Percentiles rank a stretch among this genome's conserved stretches.
Evolutionary conservation across 2,888 invertebrate species (phyloP).

Genomic region (Trachelus iudaicus): DNA sequence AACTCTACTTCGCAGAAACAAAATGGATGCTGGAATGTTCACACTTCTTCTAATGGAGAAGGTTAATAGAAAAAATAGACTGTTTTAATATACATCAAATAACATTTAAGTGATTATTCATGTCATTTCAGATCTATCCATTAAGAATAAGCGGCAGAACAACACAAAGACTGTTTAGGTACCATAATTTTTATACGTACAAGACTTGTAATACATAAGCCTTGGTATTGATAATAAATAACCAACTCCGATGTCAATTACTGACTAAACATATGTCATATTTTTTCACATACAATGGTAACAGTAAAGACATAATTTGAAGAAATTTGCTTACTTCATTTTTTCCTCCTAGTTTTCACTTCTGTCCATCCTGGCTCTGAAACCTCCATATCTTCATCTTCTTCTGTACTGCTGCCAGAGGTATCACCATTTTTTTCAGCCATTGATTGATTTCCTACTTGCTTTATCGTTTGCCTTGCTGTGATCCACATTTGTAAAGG

Average conservation of each 20-base stretch:
- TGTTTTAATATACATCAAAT: not conserved
- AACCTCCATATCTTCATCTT: slow-evolving; percentile 36
- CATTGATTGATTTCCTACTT: not conserved
- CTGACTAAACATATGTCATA: slow-evolving; percentile 15
- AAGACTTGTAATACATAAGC: not conserved
- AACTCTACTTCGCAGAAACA: slow-evolving; percentile 19
- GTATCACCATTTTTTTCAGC: slow-evolving; percentile 18
- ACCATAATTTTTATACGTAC: slow-evolving; percentile 5
- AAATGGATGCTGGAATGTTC: slow-evolving; percentile 39
- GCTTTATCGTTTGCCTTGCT: not conserved
- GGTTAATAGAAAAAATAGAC: slow-evolving; percentile 23
- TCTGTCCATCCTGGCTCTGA: slow-evolving; percentile 50
- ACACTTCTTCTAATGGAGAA: slow-evolving; percentile 28
- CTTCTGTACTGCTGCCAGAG: slow-evolving; percentile 30
- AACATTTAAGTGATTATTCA: not conserved
- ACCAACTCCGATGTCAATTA: not conserved
- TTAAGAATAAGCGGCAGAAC: slow-evolving; percentile 24
- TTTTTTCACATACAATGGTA: slow-evolving; percentile 5
- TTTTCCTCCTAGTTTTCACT: slow-evolving; percentile 49
- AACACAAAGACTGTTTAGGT: slow-evolving; percentile 36
- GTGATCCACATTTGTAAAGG: slow-evolving; percentile 51
- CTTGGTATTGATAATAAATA: not conserved
- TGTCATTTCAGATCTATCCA: slow-evolving; percentile 2
- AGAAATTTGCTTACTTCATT: slow-evolving; percentile 29
- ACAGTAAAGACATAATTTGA: slow-evolving; percentile 9